Evolutionary conservation across 2,888 invertebrate species (phyloP).

Genomic region (Pachycephus smyrnensis): DNA sequence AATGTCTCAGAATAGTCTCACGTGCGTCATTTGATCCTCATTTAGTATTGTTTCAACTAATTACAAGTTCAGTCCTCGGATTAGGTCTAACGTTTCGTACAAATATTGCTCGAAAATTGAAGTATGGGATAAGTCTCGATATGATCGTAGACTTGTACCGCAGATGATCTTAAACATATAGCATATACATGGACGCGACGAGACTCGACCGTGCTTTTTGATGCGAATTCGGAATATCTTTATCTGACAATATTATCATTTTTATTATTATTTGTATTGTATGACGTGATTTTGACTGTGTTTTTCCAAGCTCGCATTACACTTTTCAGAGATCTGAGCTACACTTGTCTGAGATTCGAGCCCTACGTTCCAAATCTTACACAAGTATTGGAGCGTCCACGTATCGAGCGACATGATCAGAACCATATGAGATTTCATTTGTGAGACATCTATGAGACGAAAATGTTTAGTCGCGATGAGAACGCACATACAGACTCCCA

Average conservation of each 20-base stretch:
- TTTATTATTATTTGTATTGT: neutral
- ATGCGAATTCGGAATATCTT: neutral
- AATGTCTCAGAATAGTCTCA: neutral
- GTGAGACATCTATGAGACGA: neutral
- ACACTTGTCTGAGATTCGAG: too few species aligned
- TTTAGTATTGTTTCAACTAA: neutral
- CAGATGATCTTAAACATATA: too few species aligned
- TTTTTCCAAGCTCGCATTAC: neutral
- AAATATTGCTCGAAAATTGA: too few species aligned
- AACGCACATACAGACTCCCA: neutral
- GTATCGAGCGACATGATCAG: neutral
- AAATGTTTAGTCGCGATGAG: neutral
- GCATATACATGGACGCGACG: too few species aligned
- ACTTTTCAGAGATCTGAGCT: neutral
- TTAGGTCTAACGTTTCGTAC: neutral
- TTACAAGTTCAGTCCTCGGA: neutral
- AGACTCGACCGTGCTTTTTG: neutral
- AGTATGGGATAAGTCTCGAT: too few species aligned
- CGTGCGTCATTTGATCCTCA: neutral
- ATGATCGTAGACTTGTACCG: neutral
- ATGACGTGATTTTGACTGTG: neutral
- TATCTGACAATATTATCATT: neutral
- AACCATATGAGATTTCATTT: neutral
- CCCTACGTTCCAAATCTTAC: neutral
- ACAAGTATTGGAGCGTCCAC: neutral